A percentile compares a stretch with the other conserved stretches of the same genome.
These are phyloP conservation scores for Pyxicephalus adspersus DNA, from an alignment of 2,113 vertebrate species.

Conservation along the genomic window DNA sequence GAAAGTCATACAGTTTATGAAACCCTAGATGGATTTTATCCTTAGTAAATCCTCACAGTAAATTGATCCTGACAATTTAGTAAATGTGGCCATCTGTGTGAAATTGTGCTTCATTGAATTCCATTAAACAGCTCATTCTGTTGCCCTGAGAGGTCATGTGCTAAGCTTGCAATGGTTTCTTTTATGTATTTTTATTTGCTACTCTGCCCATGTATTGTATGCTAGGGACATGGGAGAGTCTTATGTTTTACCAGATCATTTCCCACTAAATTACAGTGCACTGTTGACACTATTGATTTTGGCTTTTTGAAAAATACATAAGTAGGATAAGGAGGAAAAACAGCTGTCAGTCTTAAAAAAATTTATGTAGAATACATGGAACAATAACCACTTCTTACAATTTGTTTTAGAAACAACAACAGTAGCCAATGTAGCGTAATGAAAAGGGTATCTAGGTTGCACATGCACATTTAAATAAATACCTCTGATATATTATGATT, in stretches of 20 bases:
- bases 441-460: too few relatives aligned
- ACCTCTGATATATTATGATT: too few relatives aligned
- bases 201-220: constrained; percentile 5
- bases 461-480: too few relatives aligned
- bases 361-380: not conserved
- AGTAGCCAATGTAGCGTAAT: too few relatives aligned
- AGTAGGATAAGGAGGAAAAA: not conserved
- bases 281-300: constrained; percentile 27
- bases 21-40: constrained; percentile 11
- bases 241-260: constrained; percentile 8
- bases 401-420: too few relatives aligned
- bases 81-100: constrained; percentile 15
- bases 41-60: constrained; percentile 8
- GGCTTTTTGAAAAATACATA: constrained; percentile 12
- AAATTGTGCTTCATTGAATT: constrained; percentile 25
- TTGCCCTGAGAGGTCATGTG: not conserved
- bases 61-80: constrained; percentile 20
- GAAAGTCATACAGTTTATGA: not conserved
- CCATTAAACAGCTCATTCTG: constrained; percentile 13
- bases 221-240: not conserved
- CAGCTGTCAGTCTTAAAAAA: not conserved
- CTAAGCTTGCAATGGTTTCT: not conserved
- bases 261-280: constrained; percentile 18
- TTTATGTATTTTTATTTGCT: not conserved
- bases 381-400: not conserved